A percentile compares a stretch with the other conserved stretches of the same genome.
Conservation (phyloP, 2,113 vertebrate species). For the Lonchura striata region DNA sequence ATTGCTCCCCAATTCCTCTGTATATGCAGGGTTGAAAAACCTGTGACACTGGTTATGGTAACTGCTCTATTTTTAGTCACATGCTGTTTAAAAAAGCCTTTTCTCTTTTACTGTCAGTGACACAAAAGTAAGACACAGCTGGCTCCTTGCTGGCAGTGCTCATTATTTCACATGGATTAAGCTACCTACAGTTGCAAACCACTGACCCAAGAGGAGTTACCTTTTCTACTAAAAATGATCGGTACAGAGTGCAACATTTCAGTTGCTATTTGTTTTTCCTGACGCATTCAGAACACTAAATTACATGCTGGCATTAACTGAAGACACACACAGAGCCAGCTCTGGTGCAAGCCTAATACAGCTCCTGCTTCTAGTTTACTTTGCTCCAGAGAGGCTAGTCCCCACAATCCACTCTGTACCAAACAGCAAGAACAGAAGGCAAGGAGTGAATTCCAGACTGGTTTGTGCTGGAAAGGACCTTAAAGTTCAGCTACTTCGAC, state of each 20-base stretch:
- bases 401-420: neutral
- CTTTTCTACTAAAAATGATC: accelerated
- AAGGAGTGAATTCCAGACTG: neutral
- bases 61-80: neutral
- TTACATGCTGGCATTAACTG: neutral
- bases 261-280: neutral
- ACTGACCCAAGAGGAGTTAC: neutral
- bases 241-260: neutral
- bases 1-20: neutral
- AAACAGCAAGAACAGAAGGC: neutral
- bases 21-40: neutral
- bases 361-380: neutral
- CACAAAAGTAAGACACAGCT: neutral
- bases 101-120: neutral
- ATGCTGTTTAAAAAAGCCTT: neutral
- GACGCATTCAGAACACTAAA: neutral
- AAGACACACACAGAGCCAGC: neutral
- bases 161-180: neutral
- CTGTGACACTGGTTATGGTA: neutral
- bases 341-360: accelerated
- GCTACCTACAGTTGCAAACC: neutral
- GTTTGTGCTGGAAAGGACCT: neutral
- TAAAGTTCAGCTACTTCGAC: neutral
- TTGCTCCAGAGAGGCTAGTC: neutral
- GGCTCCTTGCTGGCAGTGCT: neutral